Conservation (phyloP, 2,797 vertebrate genomes). For the Columba guinea region DNA sequence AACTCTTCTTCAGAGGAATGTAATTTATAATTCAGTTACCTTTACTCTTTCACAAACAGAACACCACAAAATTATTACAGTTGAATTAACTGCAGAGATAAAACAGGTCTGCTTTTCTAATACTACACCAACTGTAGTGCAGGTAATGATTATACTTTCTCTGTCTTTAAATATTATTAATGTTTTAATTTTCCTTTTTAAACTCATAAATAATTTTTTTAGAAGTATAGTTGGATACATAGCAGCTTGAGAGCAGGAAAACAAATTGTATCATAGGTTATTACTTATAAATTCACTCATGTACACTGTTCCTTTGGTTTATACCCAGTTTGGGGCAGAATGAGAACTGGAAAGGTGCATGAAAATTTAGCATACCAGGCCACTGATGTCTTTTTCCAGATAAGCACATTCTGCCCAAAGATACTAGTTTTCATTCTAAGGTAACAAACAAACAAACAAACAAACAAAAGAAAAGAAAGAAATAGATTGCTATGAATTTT, state of each 20-base stretch:
- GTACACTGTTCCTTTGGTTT: neutral
- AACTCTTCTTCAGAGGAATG: neutral
- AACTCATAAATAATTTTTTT: neutral
- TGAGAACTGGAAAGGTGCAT: neutral
- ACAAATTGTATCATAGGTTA: neutral
- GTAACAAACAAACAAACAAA: neutral
- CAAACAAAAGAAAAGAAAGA: neutral
- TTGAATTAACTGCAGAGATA: neutral
- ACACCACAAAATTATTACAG: neutral
- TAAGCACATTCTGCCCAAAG: conserved; percentile 23
- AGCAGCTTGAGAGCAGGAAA: neutral
- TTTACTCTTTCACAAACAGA: neutral
- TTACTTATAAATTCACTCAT: neutral
- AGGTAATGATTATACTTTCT: neutral
- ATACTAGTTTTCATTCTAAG: neutral
- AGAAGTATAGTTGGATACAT: neutral
- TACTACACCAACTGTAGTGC: neutral
- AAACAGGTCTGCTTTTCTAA: neutral
- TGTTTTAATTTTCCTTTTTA: neutral
- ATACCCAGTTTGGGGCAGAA: neutral
- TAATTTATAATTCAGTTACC: neutral
- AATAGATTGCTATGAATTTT: neutral
- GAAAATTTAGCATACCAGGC: neutral
- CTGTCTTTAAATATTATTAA: neutral
- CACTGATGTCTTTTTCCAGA: conserved; percentile 24